Evolutionary conservation across 2,797 vertebrate genomes (phyloP).

Genomic region (Sebastes wilsoni): DNA sequence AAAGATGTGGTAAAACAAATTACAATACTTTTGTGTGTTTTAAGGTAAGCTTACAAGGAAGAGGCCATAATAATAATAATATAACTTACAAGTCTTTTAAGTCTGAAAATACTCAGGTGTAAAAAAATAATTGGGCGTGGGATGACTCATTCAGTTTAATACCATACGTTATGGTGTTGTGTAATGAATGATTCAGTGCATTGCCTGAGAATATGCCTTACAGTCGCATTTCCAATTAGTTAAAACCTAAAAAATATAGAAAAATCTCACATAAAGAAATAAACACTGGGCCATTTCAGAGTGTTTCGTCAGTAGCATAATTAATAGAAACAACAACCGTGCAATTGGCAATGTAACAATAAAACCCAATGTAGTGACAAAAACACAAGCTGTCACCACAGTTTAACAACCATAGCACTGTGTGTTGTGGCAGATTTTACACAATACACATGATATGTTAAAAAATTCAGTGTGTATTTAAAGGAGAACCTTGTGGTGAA

Average conservation of each 20-base stretch:
- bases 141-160: neutral
- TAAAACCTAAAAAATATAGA: neutral
- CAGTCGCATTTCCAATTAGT: neutral
- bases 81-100: neutral
- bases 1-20: neutral
- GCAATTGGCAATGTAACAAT: neutral
- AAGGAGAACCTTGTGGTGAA: neutral
- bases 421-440: neutral
- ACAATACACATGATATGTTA: neutral
- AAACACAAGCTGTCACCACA: slow-evolving; percentile 19
- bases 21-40: neutral
- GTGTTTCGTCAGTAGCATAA: neutral
- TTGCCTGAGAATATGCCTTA: neutral
- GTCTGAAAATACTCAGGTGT: neutral
- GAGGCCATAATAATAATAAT: no score
- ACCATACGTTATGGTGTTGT: neutral
- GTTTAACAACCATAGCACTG: neutral
- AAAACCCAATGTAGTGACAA: slow-evolving; percentile 14
- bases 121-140: neutral
- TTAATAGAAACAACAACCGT: slow-evolving; percentile 8
- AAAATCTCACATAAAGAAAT: neutral
- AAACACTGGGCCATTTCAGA: neutral
- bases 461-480: neutral
- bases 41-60: neutral
- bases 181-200: neutral